Evolutionary conservation across 2,888 invertebrate species (phyloP).

Genomic region (Eledone cirrhosa): DNA sequence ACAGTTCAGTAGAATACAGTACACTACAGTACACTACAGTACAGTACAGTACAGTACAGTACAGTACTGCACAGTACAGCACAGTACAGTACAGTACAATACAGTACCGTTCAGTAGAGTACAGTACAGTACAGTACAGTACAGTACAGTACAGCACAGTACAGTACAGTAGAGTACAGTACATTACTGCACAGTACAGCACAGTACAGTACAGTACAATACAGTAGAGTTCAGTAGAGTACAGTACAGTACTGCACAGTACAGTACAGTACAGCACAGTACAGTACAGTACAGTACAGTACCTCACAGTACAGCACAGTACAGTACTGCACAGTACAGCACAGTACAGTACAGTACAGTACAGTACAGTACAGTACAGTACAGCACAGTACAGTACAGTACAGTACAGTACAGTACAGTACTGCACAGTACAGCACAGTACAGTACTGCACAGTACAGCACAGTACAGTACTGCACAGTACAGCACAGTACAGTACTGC

Average conservation of each 20-base stretch:
- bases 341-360: constrained; percentile 34
- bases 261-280: constrained; percentile 1
- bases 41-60: not conserved
- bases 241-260: constrained; percentile 26
- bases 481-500: constrained; percentile 34
- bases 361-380: constrained; percentile 33
- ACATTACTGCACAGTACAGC: constrained; percentile 34
- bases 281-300: constrained; percentile 32
- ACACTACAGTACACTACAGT: not conserved
- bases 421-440: constrained; percentile 35
- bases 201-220: constrained; percentile 33
- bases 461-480: constrained; percentile 35
- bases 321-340: constrained; percentile 35
- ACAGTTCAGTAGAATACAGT: not conserved
- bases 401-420: constrained; percentile 31
- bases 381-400: constrained; percentile 30
- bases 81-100: constrained; percentile 35
- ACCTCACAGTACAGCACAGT: constrained; percentile 34
- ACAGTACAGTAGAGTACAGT: constrained; percentile 34
- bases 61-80: constrained; percentile 22
- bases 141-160: constrained; percentile 36
- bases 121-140: constrained; percentile 32
- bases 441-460: constrained; percentile 36
- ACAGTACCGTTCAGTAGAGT: constrained; percentile 34
- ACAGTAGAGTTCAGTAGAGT: constrained; percentile 33